Base-by-base conservation (phyloP, 2,797 vertebrate species). In the Anas acuta region DNA sequence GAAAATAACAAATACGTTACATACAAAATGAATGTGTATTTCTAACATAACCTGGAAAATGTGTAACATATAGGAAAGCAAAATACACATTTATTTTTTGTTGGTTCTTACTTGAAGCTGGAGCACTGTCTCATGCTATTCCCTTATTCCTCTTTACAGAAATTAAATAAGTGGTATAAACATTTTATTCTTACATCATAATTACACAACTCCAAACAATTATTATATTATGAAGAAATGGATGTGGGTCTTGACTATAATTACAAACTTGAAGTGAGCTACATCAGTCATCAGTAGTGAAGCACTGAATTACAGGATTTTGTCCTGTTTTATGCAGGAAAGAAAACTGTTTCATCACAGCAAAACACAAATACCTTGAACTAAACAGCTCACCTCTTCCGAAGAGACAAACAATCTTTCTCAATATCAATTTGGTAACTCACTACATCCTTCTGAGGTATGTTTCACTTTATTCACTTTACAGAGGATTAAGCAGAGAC, bases 1-100 rank as follows among this genome's bases (percentile, higher is more conserved):
- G 93, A 95, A 96, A 97, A 92, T 72, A 97, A 96, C 96, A 96
- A 92, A 92, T 95, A 96, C 8, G 1, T 90, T 97, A 43, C 93
- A 95, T 96, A 89, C 79, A 87, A 97, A 96, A 91, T 91, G 97
- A 95, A 93, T 90, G 89, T 83, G 72, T 86, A 91, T 93, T 78
- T 91, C 74, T 95, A 85, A 54, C 57, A 51, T 70, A 83, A 91
- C 91, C 70, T 86, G 93, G 92, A 92, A 86, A 93, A 95, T 89
- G 92, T 94, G 80, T 78, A 94, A 56, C 37, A 7, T 70, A 53
- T 33, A 90, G 65, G 84, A 87, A 95, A 90, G 51, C 33, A 71
- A 86, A 84, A 87, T 67, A n/a, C 28, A 57, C 13, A 12, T 19
- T 78, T 32, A 11, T 67, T 90, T 89, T 75, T 72, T 37, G 0